Base-by-base conservation (phyloP, 2,888 invertebrate species). In the Herminia tarsipennalis region DNA sequence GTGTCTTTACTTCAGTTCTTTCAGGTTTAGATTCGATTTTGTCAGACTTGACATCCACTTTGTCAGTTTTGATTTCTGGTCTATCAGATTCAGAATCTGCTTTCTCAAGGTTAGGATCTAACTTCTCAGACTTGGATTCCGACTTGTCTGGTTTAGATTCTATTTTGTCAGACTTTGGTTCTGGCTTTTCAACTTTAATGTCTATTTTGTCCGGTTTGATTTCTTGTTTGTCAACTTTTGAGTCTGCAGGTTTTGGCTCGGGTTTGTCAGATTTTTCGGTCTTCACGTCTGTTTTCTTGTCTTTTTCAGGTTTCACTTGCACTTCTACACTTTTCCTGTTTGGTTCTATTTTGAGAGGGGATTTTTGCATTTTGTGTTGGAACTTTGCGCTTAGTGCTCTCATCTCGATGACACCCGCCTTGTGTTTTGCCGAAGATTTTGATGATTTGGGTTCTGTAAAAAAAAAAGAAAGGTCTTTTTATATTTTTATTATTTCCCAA, bases 351-450 rank as follows among this genome's bases (percentile, higher is more conserved):
- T 87, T 88, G 1, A 85, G 56, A 0, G 83, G 76, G 0, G 67
- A 9, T 12, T 74, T 74, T 39, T 74, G 65, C 0, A 88, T 69
- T 48, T 88, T 88, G 6, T 88, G 83, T 51, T 85, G 84, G 55
- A 86, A 89, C 45, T 89, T 89, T 0, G 87, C 83, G 50, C 90
- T 89, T 0, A 92, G 63, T 0, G 92, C 90, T 60, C 92, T 69
- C 92, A 92, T 92, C 53, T 92, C 92, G 32, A 92, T 92, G 1
- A 92, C 91, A 1, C 91, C 92, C 1, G 70, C 77, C 56, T 91
- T 90, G 52, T 86, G 89, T 63, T 90, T 89, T 0, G n/a, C n/a
- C n/a, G 83, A 70, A 0, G 88, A 56, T 37, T 82, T 86, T 54
- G 42, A 35, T 18, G 43, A 6, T 30, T 83, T 88, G 5, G 81